Conservation (phyloP, 2,888 invertebrate species). For the Lapara coniferarum region DNA sequence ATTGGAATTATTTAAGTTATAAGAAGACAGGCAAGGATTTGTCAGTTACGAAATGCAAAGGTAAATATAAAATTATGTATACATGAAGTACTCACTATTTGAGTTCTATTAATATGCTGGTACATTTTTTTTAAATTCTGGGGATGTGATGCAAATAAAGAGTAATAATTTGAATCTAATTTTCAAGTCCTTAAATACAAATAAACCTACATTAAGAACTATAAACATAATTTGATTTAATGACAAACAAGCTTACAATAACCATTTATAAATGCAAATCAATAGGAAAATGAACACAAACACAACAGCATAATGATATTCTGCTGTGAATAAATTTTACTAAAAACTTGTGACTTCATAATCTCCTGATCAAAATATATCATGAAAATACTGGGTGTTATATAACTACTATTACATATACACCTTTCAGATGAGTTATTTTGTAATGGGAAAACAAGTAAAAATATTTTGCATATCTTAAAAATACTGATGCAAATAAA, state of each 20-base stretch:
- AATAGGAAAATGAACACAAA: slow-evolving; percentile 45
- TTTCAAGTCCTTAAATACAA: background rate
- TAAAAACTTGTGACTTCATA: background rate
- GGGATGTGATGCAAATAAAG: background rate
- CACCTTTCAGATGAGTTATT: background rate
- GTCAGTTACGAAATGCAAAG: too few relatives aligned
- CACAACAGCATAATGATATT: background rate
- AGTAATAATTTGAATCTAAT: background rate
- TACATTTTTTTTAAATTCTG: background rate
- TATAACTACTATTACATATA: background rate
- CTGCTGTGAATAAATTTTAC: slow-evolving; percentile 2
- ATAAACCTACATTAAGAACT: background rate
- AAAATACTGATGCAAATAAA: background rate
- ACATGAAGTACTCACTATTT: background rate
- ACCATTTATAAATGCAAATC: slow-evolving; percentile 46
- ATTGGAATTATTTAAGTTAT: background rate
- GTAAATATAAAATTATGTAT: too few relatives aligned
- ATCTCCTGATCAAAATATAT: slow-evolving; percentile 1
- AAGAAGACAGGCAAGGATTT: background rate
- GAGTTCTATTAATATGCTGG: background rate
- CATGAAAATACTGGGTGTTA: slow-evolving; percentile 10
- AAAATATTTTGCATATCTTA: background rate
- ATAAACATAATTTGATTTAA: slow-evolving; percentile 11
- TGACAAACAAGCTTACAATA: slow-evolving; percentile 18
- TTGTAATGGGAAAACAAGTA: background rate